phyloP scores from a whole-genome alignment of 2,797 vertebrate genomes.

The Myotis daubentonii region DNA sequence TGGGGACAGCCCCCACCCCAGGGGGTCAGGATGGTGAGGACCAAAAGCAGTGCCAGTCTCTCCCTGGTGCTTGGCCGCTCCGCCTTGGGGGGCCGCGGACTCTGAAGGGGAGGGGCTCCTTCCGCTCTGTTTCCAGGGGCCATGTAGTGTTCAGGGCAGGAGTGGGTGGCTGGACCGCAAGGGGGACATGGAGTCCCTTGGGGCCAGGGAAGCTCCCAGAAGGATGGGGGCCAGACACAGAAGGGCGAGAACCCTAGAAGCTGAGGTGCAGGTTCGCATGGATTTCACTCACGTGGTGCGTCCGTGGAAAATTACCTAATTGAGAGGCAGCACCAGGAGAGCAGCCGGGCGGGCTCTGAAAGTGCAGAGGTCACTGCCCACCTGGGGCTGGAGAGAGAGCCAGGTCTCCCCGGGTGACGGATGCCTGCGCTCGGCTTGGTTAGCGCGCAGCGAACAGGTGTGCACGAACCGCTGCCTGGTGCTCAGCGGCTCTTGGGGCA shows the following conservation, averaged over 20 bases:
- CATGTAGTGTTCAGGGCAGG: not conserved
- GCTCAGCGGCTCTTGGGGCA: not conserved
- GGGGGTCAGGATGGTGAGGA: not conserved
- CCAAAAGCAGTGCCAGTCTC: too few relatives aligned
- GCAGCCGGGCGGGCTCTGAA: not conserved
- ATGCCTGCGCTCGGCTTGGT: not conserved
- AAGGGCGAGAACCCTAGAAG: not conserved
- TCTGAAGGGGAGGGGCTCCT: not conserved
- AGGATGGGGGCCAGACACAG: not conserved
- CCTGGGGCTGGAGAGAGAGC: fast-evolving
- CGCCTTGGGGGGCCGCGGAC: too few relatives aligned
- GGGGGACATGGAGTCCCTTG: too few relatives aligned
- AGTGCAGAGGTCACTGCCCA: fast-evolving
- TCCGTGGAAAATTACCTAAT: not conserved
- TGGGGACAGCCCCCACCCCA: too few relatives aligned
- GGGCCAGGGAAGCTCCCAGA: not conserved
- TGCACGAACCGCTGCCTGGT: fast-evolving
- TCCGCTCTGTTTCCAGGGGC: not conserved
- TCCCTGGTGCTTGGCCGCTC: not conserved
- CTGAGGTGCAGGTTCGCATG: too few relatives aligned
- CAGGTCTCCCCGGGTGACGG: not conserved
- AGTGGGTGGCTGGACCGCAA: too few relatives aligned
- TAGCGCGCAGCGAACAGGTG: fast-evolving
- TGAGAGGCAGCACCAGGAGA: not conserved
- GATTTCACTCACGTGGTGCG: not conserved